Evolutionary conservation across 2,113 vertebrate genomes (phyloP).

Genomic region (Caloenas nicobarica): DNA sequence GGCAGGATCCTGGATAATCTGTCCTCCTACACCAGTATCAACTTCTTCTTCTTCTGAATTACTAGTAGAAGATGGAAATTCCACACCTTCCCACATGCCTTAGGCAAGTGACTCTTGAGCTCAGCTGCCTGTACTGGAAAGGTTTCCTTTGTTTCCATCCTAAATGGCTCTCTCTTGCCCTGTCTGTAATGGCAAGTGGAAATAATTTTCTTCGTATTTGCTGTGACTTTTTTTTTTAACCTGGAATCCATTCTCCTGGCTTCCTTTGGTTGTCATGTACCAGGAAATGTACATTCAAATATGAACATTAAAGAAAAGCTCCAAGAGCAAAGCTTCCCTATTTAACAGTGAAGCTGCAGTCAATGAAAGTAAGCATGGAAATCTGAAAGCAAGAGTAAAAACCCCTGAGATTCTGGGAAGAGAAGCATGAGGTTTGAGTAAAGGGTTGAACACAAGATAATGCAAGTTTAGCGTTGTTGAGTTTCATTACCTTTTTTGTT

Average conservation of each 20-base stretch:
- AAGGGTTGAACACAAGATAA: not conserved
- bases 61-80: not conserved
- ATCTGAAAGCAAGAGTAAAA: not conserved
- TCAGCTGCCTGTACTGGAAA: not conserved
- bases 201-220: not conserved
- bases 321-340: not conserved
- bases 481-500: not conserved
- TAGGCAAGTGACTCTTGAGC: not conserved
- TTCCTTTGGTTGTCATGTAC: not conserved
- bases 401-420: not conserved
- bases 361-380: not conserved
- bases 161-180: not conserved
- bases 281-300: not conserved
- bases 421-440: not conserved
- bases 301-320: not conserved
- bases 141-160: not conserved
- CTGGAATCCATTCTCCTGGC: not conserved
- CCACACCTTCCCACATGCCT: not conserved
- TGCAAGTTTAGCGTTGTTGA: not conserved
- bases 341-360: not conserved
- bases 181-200: not conserved
- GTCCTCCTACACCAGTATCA: not conserved
- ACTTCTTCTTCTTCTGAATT: not conserved
- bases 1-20: not conserved
- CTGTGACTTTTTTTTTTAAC: not conserved